Evolutionary conservation across 2,797 vertebrate species (phyloP), one percentile per base, ranked within the genome.

Genomic region (Alfaro cultratus): DNA sequence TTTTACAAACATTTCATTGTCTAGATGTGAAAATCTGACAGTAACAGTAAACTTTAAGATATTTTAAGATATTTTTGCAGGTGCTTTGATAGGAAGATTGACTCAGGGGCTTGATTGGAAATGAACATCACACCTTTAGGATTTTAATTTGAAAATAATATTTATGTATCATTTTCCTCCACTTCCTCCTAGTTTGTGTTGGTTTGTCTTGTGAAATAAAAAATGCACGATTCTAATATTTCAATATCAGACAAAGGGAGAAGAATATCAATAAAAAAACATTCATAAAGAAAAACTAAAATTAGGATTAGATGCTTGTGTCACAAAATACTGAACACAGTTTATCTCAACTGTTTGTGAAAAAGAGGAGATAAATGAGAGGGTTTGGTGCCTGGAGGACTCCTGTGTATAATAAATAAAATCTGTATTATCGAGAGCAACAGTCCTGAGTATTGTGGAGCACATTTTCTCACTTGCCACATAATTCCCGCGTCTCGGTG

Each of bases 401-500:
- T 11, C 34, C 36, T 39, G 9, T 9, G 64, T 67, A 43, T 12
- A 2, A 43, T 26, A n/a, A 43, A 68, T 67, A 71, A 71, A 72
- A 31, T 53, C 26, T 31, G 55, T 39, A 47, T 26, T 31, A 46
- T 26, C 21, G 43, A 41, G n/a, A 79, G 39, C 57, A 76, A 34
- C 18, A 75, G 31, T 26, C 68, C 57, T 13, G n/a, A 74, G 41
- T 34, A 41, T 11, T 74, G 75, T 81, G 49, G 46, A 74, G 68
- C 34, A 68, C 18, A 8, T 78, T 47, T 72, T 81, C 53, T 84
- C 78, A 51, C 16, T 80, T 49, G 76, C 57, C 39, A 83, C 51
- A 86, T 68, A 62, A 74, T 80, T 80, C 86, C 78, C 83, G 57
- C 74, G 78, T 76, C 75, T 55, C 73, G 80, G 78, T 81, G 78